Conservation (phyloP, 2,888 invertebrate species). For the Hydraecia micacea region DNA sequence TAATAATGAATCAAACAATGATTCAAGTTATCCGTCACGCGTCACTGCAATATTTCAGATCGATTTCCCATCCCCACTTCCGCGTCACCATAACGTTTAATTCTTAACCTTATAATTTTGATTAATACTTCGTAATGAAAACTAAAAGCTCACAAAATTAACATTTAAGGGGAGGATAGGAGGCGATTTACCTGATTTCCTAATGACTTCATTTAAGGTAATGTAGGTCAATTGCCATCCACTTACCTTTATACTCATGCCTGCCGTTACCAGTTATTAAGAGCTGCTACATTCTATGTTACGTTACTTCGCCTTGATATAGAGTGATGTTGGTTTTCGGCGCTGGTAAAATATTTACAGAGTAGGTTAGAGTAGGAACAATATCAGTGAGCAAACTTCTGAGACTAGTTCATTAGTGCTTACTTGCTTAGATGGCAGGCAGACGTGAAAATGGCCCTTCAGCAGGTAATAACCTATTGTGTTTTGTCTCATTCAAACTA, state of each 20-base stretch:
- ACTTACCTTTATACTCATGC: conserved; percentile 60
- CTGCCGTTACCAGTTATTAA: conserved; percentile 59
- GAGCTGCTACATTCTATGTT: conserved; percentile 59
- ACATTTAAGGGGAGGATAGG: conserved; percentile 48
- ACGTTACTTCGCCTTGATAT: conserved; percentile 49
- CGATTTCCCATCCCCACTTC: conserved; percentile 33
- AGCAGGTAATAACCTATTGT: conserved; percentile 24
- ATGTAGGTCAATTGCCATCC: conserved; percentile 67
- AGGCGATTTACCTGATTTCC: conserved; percentile 60
- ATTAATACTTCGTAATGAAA: conserved; percentile 53
- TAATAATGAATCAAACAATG: conserved; percentile 12
- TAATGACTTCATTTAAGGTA: conserved; percentile 63
- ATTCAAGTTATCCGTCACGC: conserved; percentile 13
- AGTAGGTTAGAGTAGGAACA: conserved; percentile 24
- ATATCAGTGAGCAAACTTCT: conserved; percentile 30
- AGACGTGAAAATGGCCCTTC: conserved; percentile 25
- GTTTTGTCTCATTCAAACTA: conserved; percentile 28
- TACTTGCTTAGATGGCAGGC: conserved; percentile 23
- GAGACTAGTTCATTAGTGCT: conserved; percentile 45
- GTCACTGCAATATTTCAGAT: conserved; percentile 19
- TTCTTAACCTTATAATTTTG: conserved; percentile 29
- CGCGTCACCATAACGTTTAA: conserved; percentile 19
- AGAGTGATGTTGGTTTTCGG: conserved; percentile 48
- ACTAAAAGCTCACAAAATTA: conserved; percentile 52
- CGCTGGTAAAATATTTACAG: conserved; percentile 40